phyloP scores from a whole-genome alignment of 2,888 invertebrate species.

The Nephrocerus scutellatus region DNA sequence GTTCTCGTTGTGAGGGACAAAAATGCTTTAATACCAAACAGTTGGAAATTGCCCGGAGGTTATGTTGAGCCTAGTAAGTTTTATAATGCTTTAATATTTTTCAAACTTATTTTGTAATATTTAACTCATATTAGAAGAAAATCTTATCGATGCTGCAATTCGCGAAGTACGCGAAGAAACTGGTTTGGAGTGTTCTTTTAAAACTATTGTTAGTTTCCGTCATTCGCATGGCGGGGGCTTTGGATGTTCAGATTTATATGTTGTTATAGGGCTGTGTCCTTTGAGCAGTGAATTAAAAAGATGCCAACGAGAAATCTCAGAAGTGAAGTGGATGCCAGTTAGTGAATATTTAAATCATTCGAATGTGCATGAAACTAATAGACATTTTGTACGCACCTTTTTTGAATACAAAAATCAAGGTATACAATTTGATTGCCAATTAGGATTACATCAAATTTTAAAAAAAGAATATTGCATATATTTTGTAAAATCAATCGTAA shows the following conservation, averaged over 20 bases:
- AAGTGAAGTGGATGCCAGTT: conserved; percentile 76
- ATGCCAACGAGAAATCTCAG: conserved; percentile 70
- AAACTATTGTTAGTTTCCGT: conserved; percentile 67
- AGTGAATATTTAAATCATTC: conserved; percentile 65
- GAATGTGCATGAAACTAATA: conserved; percentile 65
- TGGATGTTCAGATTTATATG: conserved; percentile 81
- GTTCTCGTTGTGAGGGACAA: conserved; percentile 76
- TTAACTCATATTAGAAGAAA: conserved; percentile 60
- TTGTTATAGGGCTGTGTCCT: conserved; percentile 67
- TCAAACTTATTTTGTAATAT: conserved; percentile 3
- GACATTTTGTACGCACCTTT: conserved; percentile 59
- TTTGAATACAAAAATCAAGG: conserved; percentile 58
- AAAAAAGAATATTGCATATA: conserved; percentile 41
- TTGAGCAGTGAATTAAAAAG: conserved; percentile 56
- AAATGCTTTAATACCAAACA: conserved; percentile 45
- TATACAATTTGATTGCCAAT: conserved; percentile 54
- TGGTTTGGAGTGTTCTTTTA: conserved; percentile 68
- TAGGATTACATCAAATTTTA: conserved; percentile 44
- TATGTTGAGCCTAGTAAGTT: conserved; percentile 72
- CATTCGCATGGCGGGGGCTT: conserved; percentile 72
- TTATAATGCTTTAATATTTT: not conserved
- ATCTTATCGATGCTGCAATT: conserved; percentile 70
- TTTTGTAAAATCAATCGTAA: conserved; percentile 33
- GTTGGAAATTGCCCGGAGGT: conserved; percentile 90
- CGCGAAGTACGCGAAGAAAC: conserved; percentile 91